Percentiles rank a stretch among this genome's conserved stretches.
Evolutionary conservation across 2,888 invertebrate genomes (phyloP).

Genomic region (Aleiodes testaceus): DNA sequence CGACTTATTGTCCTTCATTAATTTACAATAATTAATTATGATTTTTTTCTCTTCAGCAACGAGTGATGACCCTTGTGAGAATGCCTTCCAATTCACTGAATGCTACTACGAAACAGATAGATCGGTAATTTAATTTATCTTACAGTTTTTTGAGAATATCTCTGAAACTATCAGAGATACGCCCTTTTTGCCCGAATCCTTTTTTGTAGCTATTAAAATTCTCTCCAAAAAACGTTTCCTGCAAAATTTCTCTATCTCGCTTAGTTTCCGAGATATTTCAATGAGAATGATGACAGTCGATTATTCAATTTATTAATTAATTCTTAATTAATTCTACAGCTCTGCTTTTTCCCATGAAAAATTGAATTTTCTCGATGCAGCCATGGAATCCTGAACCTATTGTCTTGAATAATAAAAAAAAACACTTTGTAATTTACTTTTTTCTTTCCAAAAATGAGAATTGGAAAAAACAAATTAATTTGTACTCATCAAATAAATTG

Average conservation of each 20-base stretch:
- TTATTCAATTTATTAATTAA: slow-evolving; percentile 7
- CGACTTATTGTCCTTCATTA: not conserved
- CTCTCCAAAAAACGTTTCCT: too few species aligned
- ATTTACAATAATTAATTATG: not conserved
- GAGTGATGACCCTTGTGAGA: slow-evolving; percentile 55
- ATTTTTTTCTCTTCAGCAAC: slow-evolving; percentile 43
- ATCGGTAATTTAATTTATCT: slow-evolving; percentile 47
- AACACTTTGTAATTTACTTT: not conserved
- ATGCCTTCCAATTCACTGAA: slow-evolving; percentile 53
- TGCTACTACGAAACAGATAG: slow-evolving; percentile 56
- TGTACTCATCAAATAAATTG: not conserved
- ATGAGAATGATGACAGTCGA: too few species aligned
- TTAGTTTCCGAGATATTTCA: too few species aligned
- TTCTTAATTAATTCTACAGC: slow-evolving; percentile 39
- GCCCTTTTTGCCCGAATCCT: too few species aligned
- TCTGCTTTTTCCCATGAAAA: slow-evolving; percentile 51
- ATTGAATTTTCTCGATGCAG: slow-evolving; percentile 1
- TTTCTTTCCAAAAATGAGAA: not conserved
- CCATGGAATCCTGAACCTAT: not conserved
- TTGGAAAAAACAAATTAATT: not conserved
- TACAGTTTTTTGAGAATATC: not conserved
- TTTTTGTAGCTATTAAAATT: too few species aligned
- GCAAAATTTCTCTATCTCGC: too few species aligned
- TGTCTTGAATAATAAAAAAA: not conserved
- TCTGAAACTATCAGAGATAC: too few species aligned